Base-by-base conservation (phyloP, 2,113 vertebrate genomes). In the Gambusia affinis region DNA sequence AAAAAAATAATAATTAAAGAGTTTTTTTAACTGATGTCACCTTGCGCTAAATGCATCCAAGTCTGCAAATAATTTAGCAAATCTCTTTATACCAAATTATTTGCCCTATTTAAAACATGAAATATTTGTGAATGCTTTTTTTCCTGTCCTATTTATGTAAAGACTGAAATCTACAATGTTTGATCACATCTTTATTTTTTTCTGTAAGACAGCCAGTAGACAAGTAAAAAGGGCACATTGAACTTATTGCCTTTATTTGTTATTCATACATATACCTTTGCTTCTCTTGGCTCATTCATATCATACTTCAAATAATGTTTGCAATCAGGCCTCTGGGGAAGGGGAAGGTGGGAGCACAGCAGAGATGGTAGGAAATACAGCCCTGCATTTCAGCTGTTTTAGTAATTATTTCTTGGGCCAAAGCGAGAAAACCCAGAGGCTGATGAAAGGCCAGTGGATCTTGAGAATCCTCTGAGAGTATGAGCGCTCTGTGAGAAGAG, bases 271-370 rank as follows among this genome's bases (percentile, higher is more conserved):
- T 87, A 79, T 76, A 81, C 82, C 81, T 67, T 76, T 63, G 72
- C 83, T 89, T 70, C 82, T 87, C 83, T 85, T 83, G 86, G 87
- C 67, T 81, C 78, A 84, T 91, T 91, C 84, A 76, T 85, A 90
- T 88, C 80, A 87, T 89, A 90, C 88, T 92, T 91, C 87, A 92
- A 88, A 89, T 93, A 80, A 89, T 91, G 92, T 93, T 86, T 67
- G 85, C 91, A 93, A 92, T 90, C 85, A 85, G 79, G 86, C 88
- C 86, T 83, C 72, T 10, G 81, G 87, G 4, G 42, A 44, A 10
- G 12, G 12, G 19, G 33, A 62, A 66, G 70, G 42, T 80, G 47
- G 64, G 65, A 39, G 75, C 66, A 64, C 31, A 61, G 78, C 29
- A 29, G 61, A 80, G 85, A 79, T 81, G 67, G 78, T 42, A 80